Conservation (phyloP, 2,888 invertebrate genomes). For the Endotricha flammealis region DNA sequence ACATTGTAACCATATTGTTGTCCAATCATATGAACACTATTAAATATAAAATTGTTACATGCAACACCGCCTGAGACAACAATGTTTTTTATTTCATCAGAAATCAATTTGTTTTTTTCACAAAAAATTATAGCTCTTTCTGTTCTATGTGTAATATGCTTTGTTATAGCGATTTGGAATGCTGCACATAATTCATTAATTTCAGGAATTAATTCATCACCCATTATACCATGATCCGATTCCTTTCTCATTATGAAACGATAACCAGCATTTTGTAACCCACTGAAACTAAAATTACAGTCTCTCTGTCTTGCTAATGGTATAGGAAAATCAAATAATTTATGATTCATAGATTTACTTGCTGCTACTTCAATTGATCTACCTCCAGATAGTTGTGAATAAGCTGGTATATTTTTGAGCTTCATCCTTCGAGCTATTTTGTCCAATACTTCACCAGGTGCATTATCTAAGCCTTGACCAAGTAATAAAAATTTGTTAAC, state of each 20-base stretch:
- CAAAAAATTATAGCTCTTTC: constrained; percentile 90
- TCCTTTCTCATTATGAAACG: constrained; percentile 79
- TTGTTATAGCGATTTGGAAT: constrained; percentile 84
- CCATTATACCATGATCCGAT: constrained; percentile 70
- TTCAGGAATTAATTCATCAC: constrained; percentile 85
- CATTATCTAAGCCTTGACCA: constrained; percentile 88
- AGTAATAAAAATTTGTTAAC: constrained; percentile 88
- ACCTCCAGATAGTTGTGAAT: constrained; percentile 87
- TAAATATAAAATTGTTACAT: constrained; percentile 90
- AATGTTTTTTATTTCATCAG: constrained; percentile 71
- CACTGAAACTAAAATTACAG: constrained; percentile 96
- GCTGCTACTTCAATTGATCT: constrained; percentile 91
- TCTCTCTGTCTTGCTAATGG: constrained; percentile 82
- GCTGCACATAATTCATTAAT: constrained; percentile 91
- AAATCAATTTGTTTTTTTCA: constrained; percentile 77
- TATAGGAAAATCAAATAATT: constrained; percentile 81
- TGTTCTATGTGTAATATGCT: constrained; percentile 89
- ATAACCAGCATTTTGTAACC: constrained; percentile 82
- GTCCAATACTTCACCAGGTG: constrained; percentile 96
- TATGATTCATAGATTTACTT: constrained; percentile 78
- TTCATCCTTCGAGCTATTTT: constrained; percentile 93
- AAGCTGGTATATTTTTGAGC: constrained; percentile 86
- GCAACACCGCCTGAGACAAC: constrained; percentile 98
- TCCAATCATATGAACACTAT: constrained; percentile 83
- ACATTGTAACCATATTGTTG: constrained; percentile 80